A percentile compares a stretch with the other conserved stretches of the same genome.
Conservation (phyloP, 92 coral and sea anemone species). For the Epizoanthus scotinus region DNA sequence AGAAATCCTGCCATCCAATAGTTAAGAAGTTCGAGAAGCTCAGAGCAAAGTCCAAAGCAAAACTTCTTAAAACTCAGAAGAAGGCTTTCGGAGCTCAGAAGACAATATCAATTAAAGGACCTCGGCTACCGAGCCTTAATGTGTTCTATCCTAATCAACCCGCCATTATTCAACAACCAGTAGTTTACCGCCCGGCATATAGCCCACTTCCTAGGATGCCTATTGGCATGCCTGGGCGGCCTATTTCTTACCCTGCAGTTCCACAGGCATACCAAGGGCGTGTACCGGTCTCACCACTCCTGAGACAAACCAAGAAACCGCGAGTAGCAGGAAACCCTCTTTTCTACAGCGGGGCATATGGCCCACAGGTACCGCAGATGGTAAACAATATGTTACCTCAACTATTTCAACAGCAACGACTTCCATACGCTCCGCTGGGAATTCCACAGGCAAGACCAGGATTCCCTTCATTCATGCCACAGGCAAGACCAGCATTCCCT, state of each 20-base stretch:
- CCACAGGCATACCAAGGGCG: conserved; percentile 14
- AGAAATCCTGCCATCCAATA: conserved; percentile 37
- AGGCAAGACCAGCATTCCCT: no score
- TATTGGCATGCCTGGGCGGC: conserved; percentile 10
- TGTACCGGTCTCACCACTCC: not conserved
- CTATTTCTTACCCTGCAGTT: conserved; percentile 1
- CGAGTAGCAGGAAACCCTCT: conserved; percentile 31
- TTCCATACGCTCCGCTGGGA: conserved; percentile 12
- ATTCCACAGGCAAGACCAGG: no score
- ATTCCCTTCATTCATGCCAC: no score
- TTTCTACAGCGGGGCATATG: conserved; percentile 27
- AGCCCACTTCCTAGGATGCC: not conserved
- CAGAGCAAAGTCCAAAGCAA: conserved; percentile 28
- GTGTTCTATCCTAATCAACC: conserved; percentile 34
- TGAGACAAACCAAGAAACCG: not conserved
- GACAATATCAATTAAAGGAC: not conserved
- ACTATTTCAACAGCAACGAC: conserved; percentile 19
- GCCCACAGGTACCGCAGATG: not conserved
- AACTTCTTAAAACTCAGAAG: conserved; percentile 17
- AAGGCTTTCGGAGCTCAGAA: not conserved
- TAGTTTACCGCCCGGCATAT: conserved; percentile 15
- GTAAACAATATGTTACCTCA: conserved; percentile 8
- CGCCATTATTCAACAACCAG: conserved; percentile 21
- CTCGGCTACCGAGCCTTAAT: not conserved
- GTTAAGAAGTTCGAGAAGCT: conserved; percentile 31